Evolutionary conservation across 2,888 invertebrate species (phyloP).

Genomic region (Lobophora halterata): DNA sequence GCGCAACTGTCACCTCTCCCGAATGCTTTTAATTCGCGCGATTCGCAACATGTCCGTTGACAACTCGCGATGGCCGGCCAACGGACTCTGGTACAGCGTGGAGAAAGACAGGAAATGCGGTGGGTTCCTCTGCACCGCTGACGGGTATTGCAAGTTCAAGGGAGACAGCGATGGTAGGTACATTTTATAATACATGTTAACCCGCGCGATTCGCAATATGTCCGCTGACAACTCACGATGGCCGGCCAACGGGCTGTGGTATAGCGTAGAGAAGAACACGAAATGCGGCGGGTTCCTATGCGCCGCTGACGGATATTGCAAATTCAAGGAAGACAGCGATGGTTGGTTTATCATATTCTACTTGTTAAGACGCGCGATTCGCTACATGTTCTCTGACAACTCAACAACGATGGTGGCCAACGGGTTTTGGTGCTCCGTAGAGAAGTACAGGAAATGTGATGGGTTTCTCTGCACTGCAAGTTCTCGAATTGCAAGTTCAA

Average conservation of each 20-base stretch:
- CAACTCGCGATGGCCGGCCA: conserved; percentile 60
- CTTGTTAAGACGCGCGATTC: conserved; percentile 75
- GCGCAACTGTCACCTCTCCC: conserved; percentile 84
- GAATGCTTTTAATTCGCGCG: conserved; percentile 78
- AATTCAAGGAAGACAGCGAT: conserved; percentile 53
- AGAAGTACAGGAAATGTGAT: conserved; percentile 71
- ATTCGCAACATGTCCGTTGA: conserved; percentile 70
- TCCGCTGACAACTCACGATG: conserved; percentile 61
- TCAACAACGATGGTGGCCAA: conserved; percentile 60
- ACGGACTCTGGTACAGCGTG: conserved; percentile 67
- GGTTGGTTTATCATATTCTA: no score
- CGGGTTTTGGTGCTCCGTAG: conserved; percentile 66
- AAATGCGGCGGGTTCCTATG: conserved; percentile 87
- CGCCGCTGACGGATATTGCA: conserved; percentile 82
- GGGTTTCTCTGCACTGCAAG: conserved; percentile 87
- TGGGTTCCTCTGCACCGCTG: conserved; percentile 86
- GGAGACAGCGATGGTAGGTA: conserved; percentile 50
- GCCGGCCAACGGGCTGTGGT: conserved; percentile 70
- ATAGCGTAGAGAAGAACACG: conserved; percentile 47
- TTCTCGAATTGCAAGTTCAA: conserved; percentile 76
- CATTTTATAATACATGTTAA: conserved; percentile 54
- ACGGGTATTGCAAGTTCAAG: conserved; percentile 78
- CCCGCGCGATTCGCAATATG: conserved; percentile 73
- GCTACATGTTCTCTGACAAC: conserved; percentile 68
- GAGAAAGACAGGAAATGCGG: conserved; percentile 72